Evolutionary conservation across 1,140 invertebrate genomes (phyloP).

Genomic region (Hormaphis cornu): DNA sequence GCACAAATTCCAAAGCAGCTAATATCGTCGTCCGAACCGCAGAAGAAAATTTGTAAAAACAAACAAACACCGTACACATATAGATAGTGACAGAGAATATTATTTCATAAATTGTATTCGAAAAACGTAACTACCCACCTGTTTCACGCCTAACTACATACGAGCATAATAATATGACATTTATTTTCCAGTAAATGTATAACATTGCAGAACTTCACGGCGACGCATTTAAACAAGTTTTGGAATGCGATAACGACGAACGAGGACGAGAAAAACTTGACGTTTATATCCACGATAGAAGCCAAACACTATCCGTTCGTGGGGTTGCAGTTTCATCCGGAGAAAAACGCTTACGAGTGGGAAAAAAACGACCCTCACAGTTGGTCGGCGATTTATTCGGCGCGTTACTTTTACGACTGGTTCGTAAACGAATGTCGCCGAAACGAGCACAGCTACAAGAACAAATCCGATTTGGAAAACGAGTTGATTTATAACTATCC

Average conservation of each 20-base stretch:
- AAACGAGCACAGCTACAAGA: conserved; percentile 27
- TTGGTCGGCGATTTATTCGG: conserved; percentile 49
- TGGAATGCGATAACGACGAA: conserved; percentile 64
- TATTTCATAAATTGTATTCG: no score
- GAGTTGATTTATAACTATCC: neutral
- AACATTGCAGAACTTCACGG: conserved; percentile 30
- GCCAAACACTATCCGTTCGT: conserved; percentile 67
- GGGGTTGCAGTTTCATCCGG: conserved; percentile 82
- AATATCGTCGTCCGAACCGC: no score
- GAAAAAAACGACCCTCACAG: conserved; percentile 53
- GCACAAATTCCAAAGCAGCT: no score
- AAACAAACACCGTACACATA: no score
- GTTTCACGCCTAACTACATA: neutral
- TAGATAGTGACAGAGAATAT: no score
- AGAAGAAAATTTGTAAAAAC: no score
- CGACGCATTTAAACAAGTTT: conserved; percentile 19
- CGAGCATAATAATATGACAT: neutral
- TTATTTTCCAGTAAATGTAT: conserved; percentile 35
- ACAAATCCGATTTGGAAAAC: neutral
- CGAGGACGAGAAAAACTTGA: conserved; percentile 52
- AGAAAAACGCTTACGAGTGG: conserved; percentile 80
- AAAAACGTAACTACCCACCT: no score
- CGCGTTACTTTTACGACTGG: conserved; percentile 76
- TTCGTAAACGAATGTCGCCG: conserved; percentile 32
- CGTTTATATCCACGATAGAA: conserved; percentile 62